phyloP scores from a whole-genome alignment of 2,113 vertebrate genomes.

The Accipiter cooperii region DNA sequence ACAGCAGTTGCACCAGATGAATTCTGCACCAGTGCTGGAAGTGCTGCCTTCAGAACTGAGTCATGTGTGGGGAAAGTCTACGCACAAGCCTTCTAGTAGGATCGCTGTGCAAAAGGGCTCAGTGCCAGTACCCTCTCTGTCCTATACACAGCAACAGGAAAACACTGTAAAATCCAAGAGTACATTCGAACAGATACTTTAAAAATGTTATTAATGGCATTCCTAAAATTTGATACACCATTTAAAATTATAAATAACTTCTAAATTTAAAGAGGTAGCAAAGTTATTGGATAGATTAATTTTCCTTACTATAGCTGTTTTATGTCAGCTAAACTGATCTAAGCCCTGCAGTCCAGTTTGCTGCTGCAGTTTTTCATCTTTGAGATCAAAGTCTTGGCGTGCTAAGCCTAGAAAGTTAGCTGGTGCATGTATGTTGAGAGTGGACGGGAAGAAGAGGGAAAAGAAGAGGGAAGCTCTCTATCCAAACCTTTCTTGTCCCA shows the following conservation, averaged over 20 bases:
- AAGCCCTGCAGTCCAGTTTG: neutral
- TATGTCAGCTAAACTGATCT: neutral
- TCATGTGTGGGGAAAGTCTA: neutral
- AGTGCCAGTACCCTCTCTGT: neutral
- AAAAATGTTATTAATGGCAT: neutral
- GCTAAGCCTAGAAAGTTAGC: neutral
- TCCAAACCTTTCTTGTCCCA: neutral
- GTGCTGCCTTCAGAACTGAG: neutral
- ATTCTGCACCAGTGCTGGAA: neutral
- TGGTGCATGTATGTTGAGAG: neutral
- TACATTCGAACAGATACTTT: neutral
- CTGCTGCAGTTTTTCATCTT: neutral
- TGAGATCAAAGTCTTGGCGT: neutral
- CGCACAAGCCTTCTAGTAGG: accelerated
- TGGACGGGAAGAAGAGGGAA: neutral
- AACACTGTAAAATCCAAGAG: neutral
- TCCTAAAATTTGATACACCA: neutral
- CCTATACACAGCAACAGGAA: neutral
- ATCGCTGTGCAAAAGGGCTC: neutral
- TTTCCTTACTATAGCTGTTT: neutral
- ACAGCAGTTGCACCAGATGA: neutral
- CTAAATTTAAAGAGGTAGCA: neutral
- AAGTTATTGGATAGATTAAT: neutral
- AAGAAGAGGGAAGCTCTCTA: neutral
- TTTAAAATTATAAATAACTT: neutral